Evolutionary conservation across 2,888 invertebrate genomes (phyloP), one percentile per base, ranked within the genome.

Genomic region (Ormia ochracea): DNA sequence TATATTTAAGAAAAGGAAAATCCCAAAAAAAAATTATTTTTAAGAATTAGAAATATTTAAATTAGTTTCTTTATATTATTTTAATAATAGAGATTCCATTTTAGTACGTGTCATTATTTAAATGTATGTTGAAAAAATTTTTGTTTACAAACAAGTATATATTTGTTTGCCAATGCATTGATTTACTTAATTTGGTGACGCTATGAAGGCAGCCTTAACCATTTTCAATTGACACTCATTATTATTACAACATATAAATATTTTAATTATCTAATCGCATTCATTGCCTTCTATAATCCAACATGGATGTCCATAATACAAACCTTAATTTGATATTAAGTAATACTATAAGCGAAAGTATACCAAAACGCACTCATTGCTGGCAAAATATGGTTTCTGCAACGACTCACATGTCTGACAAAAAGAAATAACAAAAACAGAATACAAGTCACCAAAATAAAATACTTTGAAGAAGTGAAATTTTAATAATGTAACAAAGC

Each of bases 261-360:
- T 23, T 59, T 31, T 12, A 54, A 45, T 45, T 63, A 73, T 65
- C 43, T 56, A 73, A 72, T 61, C 52, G 17, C 10, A 61, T n/a
- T n/a, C n/a, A n/a, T 33, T 63, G 26, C 52, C 61, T 52, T 54
- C 33, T 63, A 43, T 43, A 33, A 1, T 38, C 12, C 1, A 21
- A 12, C 52, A 14, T 31, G 9, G 10, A 52, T 52, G 28, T 7
- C 17, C 17, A 17, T 19, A 19, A 52, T 6, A 19, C 1, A 19
- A 28, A 28, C 31, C n/a, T 41, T 14, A 33, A 43, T 21, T 48
- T 17, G 5, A 9, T 54, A 75, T 70, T 68, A 76, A 66, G 72
- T 80, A 68, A 76, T 63, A 54, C 26, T 26, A 38, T 23, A 77
- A 58, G 73, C 76, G 76, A 77, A 73, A 81, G 68, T 73, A 59